phyloP scores from a whole-genome alignment of 2,797 vertebrate species.

The Gymnopithys bicolor region DNA sequence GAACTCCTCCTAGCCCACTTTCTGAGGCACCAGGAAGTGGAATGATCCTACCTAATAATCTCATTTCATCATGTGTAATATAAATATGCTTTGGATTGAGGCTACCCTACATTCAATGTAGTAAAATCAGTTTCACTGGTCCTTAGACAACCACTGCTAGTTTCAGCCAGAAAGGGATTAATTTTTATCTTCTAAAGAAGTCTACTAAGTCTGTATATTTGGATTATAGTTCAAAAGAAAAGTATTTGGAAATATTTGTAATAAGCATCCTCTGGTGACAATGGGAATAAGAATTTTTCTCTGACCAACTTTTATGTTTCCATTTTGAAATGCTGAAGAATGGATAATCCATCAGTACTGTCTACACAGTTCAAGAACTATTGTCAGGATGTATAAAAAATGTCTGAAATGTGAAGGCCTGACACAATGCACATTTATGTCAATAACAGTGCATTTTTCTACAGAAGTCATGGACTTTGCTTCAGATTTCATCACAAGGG shows the following conservation, averaged over 20 bases:
- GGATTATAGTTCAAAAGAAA: slow-evolving; percentile 19
- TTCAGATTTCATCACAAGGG: slow-evolving; percentile 60
- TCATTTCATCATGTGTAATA: not conserved
- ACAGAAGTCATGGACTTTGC: slow-evolving; percentile 51
- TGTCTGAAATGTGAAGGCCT: slow-evolving; percentile 40
- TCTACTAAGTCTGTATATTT: not conserved
- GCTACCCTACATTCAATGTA: not conserved
- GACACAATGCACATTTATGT: slow-evolving; percentile 67
- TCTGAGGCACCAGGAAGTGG: not conserved
- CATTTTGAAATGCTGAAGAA: slow-evolving; percentile 63
- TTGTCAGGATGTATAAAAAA: slow-evolving; percentile 59
- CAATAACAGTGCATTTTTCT: slow-evolving; percentile 53
- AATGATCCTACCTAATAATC: not conserved
- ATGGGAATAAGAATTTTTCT: not conserved
- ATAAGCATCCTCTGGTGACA: slow-evolving; percentile 3
- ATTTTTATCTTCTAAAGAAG: not conserved
- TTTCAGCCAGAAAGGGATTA: not conserved
- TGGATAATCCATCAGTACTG: slow-evolving; percentile 65
- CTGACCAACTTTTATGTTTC: slow-evolving; percentile 31
- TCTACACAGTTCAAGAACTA: slow-evolving; percentile 58
- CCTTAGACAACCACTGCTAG: not conserved
- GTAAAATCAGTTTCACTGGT: not conserved
- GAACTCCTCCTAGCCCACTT: not conserved
- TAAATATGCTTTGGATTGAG: not conserved
- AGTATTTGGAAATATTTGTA: slow-evolving; percentile 31